Evolutionary conservation across 2,797 vertebrate species (phyloP), one percentile per base, ranked within the genome.

Genomic region (Lophura swinhoii): DNA sequence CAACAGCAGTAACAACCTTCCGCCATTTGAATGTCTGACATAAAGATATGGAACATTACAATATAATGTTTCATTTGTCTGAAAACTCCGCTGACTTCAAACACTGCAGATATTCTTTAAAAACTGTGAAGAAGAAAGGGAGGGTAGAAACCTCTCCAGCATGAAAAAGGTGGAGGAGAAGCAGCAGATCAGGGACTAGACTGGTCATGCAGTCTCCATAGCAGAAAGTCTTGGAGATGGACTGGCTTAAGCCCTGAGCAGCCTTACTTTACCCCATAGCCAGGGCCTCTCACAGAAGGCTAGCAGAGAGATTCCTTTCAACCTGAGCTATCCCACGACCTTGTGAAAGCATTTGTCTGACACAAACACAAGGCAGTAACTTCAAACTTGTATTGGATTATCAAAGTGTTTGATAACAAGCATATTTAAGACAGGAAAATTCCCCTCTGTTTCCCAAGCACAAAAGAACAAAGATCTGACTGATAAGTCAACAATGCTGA

Each of bases 301-400:
- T 84, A 66, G 85, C 60, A 23, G 33, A 80, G 49, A 70, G 53
- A 71, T 88, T 67, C 39, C 88, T 95, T 94, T 90, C 86, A 95
- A 90, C 78, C 35, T 18, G 71, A 79, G 53, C 86, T 88, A 93
- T 90, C 86, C 83, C 91, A 94, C 4, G 21, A 79, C 78, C 71
- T 71, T n/a, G 16, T 76, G 84, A 63, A 95, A 84, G 80, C 31
- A 82, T 84, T 56, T 74, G 86, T 33, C 91, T 94, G 58, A 84
- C 74, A 43, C 23, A 84, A 82, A 70, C 56, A 67, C 28, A 46
- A 76, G 39, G 68, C 56, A 70, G 56, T 16, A 90, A 84, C 93
- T 88, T 96, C 84, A 87, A 84, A 94, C 87, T 51, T 78, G 12
- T 12, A 48, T 3, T 43, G 56, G 81, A 90, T 90, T 93, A 95